Evolutionary conservation across 1,140 invertebrate species (phyloP).

Genomic region (Tigriopus japonicus): DNA sequence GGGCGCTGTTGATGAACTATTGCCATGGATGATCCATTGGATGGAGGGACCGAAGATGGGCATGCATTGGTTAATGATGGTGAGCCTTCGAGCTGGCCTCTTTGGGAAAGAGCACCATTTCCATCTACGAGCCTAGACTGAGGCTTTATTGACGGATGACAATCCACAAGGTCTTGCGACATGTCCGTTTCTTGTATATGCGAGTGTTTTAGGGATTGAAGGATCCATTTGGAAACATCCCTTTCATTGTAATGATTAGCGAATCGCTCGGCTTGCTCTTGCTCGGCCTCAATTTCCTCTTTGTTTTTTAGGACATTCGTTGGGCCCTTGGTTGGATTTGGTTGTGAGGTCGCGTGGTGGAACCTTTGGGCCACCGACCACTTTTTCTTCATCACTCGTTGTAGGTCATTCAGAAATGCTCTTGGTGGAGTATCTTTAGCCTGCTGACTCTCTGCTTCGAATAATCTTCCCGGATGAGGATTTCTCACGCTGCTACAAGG

Average conservation of each 20-base stretch:
- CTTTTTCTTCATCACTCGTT: slow-evolving; percentile 76
- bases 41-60: no score
- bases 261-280: neutral
- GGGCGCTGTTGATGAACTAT: no score
- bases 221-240: neutral
- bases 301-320: neutral
- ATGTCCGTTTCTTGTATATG: neutral
- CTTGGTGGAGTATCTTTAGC: slow-evolving; percentile 42
- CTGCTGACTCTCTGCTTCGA: slow-evolving; percentile 8
- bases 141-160: no score
- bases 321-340: no score
- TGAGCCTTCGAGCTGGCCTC: no score
- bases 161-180: no score
- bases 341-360: no score
- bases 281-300: neutral
- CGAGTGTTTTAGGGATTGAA: slow-evolving; percentile 1
- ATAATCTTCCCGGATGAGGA: slow-evolving; percentile 26
- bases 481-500: slow-evolving; percentile 18
- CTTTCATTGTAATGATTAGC: slow-evolving; percentile 5
- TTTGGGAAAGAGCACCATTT: no score
- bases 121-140: no score
- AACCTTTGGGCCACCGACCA: slow-evolving; percentile 61
- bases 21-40: no score
- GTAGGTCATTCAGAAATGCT: slow-evolving; percentile 65
- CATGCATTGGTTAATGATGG: no score